phyloP scores from a whole-genome alignment of 2,888 invertebrate species.

The Agrotis segetum region DNA sequence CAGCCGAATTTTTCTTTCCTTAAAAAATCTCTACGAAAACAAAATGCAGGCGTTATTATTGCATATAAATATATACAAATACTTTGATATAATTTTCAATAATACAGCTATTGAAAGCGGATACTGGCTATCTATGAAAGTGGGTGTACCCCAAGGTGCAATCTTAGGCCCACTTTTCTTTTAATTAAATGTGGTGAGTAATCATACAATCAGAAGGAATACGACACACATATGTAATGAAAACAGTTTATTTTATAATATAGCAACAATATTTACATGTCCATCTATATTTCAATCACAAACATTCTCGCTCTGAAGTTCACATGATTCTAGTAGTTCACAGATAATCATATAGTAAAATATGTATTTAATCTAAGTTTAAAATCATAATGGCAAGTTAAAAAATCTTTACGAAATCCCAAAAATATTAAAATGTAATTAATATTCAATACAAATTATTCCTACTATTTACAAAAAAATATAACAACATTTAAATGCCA shows the following conservation, averaged over 20 bases:
- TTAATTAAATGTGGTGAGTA: neutral
- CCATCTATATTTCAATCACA: conserved; percentile 18
- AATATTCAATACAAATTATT: neutral
- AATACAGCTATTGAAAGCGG: neutral
- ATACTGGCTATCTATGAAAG: neutral
- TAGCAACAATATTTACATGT: conserved; percentile 45
- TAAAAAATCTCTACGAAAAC: too few species aligned
- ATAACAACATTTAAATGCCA: conserved; percentile 6
- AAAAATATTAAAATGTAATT: neutral
- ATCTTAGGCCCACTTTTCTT: neutral
- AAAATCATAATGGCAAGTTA: conserved; percentile 34
- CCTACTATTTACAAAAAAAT: conserved; percentile 15
- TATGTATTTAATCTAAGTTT: conserved; percentile 10
- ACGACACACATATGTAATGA: conserved; percentile 11
- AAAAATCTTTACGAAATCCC: conserved; percentile 3
- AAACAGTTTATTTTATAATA: conserved; percentile 49
- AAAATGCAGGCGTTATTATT: too few species aligned
- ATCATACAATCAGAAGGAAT: neutral
- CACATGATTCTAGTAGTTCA: neutral
- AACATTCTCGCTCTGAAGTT: conserved; percentile 40
- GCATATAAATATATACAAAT: too few species aligned
- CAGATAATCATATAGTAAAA: neutral
- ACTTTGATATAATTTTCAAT: neutral
- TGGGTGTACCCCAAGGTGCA: neutral
- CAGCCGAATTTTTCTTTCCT: too few species aligned